A percentile compares a stretch with the other conserved stretches of the same genome.
phyloP scores from a whole-genome alignment of 2,113 vertebrate species.

The Scalopus aquaticus region DNA sequence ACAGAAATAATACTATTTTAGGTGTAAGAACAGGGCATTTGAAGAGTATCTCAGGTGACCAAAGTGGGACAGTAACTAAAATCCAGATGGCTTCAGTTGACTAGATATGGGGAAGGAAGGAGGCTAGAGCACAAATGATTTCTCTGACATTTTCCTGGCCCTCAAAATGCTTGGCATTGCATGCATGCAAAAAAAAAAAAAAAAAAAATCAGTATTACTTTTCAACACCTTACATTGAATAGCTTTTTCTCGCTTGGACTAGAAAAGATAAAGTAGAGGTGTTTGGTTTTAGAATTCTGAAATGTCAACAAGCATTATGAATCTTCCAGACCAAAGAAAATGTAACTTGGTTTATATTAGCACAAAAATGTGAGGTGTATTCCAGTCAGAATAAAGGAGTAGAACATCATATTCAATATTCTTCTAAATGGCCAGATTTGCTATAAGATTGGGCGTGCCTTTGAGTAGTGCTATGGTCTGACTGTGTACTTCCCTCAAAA shows the following conservation, averaged over 20 bases:
- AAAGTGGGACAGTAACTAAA: neutral
- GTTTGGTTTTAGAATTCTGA: slow-evolving; percentile 21
- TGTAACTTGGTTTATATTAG: neutral
- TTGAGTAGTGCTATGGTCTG: neutral
- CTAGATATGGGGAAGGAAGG: neutral
- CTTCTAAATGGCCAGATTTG: neutral
- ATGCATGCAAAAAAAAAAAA: no score
- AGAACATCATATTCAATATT: neutral
- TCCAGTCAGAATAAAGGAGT: neutral
- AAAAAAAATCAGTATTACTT: slow-evolving; percentile 11
- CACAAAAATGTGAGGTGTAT: neutral
- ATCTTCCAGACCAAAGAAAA: neutral
- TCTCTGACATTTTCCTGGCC: neutral
- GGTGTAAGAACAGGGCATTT: neutral
- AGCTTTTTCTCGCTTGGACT: neutral
- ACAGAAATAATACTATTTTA: neutral
- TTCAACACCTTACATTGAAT: neutral
- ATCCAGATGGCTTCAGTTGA: neutral
- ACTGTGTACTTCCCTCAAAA: neutral
- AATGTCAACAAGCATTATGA: neutral
- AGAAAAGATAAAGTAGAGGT: neutral
- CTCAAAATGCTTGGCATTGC: neutral
- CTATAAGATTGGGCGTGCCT: neutral
- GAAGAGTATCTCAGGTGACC: neutral
- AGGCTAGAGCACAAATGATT: neutral